A percentile compares a stretch with the other conserved stretches of the same genome.
These are phyloP conservation scores for Pachycephus smyrnensis DNA, from an alignment of 2,888 invertebrate genomes.

Conservation along the genomic window DNA sequence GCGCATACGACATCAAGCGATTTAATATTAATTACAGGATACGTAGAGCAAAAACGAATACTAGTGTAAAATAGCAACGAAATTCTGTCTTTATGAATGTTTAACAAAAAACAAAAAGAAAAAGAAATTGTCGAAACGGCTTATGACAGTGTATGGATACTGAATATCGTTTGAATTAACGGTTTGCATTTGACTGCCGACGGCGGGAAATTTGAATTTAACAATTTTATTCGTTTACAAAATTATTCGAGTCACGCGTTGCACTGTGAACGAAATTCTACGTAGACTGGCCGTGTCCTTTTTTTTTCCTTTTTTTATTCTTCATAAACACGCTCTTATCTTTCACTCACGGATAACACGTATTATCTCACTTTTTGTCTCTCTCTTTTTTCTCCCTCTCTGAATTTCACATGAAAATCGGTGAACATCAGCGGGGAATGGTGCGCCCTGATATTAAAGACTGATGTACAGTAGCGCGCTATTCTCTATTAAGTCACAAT, in stretches of 20 bases:
- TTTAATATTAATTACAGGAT: too few relatives aligned
- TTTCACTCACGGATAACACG: too few relatives aligned
- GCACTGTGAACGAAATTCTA: too few relatives aligned
- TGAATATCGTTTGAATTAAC: too few relatives aligned
- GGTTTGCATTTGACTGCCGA: too few relatives aligned
- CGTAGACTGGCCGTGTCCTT: background rate
- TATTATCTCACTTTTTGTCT: background rate
- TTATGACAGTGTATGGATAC: too few relatives aligned
- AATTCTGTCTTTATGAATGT: conserved; percentile 5
- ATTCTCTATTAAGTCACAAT: conserved; percentile 50
- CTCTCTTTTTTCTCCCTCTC: background rate
- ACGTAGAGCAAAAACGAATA: too few relatives aligned
- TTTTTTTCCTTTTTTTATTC: background rate
- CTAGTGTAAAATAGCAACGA: background rate
- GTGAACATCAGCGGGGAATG: conserved; percentile 59
- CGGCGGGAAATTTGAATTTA: too few relatives aligned
- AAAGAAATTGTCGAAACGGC: too few relatives aligned
- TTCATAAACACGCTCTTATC: too few relatives aligned
- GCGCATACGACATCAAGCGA: too few relatives aligned
- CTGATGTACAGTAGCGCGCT: conserved; percentile 68
- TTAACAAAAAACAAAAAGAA: conserved; percentile 31
- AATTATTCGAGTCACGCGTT: background rate
- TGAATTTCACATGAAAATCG: conserved; percentile 29
- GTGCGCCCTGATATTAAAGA: conserved; percentile 67
- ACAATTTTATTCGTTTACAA: too few relatives aligned